phyloP scores from a whole-genome alignment of 2,113 vertebrate genomes.

The Ammodytes dubius region DNA sequence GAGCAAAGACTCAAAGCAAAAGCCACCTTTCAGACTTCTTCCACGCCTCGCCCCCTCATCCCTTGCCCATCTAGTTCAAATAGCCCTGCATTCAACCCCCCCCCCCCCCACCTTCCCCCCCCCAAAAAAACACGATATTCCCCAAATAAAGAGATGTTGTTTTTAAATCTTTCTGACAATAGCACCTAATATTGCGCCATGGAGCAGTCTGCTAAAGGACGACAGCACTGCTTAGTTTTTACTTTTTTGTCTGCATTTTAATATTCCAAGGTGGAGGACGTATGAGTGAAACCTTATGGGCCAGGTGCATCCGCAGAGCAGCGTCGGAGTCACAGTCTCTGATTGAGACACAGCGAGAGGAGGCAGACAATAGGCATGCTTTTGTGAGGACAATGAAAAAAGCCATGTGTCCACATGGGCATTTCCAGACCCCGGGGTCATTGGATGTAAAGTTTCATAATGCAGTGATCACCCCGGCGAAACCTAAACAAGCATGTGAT shows the following conservation, averaged over 20 bases:
- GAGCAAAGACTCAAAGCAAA: slow-evolving; percentile 48
- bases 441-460: slow-evolving; percentile 78
- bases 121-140: slow-evolving; percentile 49
- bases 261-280: slow-evolving; percentile 64
- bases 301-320: slow-evolving; percentile 79
- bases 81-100: slow-evolving; percentile 32
- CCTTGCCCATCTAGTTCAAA: slow-evolving; percentile 47
- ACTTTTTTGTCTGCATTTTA: slow-evolving; percentile 68
- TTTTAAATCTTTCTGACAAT: slow-evolving; percentile 60
- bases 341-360: slow-evolving; percentile 63
- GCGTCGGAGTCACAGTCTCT: slow-evolving; percentile 61
- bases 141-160: slow-evolving; percentile 49
- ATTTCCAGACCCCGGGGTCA: slow-evolving; percentile 71
- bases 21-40: slow-evolving; percentile 60
- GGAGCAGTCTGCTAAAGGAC: slow-evolving; percentile 51
- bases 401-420: slow-evolving; percentile 69
- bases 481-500: slow-evolving; percentile 71
- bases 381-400: slow-evolving; percentile 76
- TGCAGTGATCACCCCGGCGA: slow-evolving; percentile 64
- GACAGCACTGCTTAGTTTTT: slow-evolving; percentile 55
- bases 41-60: slow-evolving; percentile 53
- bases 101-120: too few relatives aligned
- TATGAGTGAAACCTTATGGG: slow-evolving; percentile 73
- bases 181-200: slow-evolving; percentile 38
- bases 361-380: slow-evolving; percentile 69